A percentile compares a stretch with the other conserved stretches of the same genome.
phyloP scores from a whole-genome alignment of 1,140 invertebrate genomes.

The Vanessa tameamea region DNA sequence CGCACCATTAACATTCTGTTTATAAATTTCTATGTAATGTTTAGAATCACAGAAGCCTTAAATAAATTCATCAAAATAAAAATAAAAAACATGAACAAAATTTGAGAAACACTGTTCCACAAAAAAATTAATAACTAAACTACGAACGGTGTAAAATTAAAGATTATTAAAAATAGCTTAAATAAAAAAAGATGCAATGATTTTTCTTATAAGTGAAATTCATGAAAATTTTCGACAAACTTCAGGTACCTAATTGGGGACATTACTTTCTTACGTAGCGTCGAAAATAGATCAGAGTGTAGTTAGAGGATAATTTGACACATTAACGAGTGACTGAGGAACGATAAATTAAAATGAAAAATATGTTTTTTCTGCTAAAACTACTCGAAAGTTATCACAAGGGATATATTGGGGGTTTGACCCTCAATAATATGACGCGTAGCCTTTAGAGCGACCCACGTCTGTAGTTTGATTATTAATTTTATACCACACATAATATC shows the following conservation, averaged over 20 bases:
- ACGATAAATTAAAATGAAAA: slow-evolving; percentile 20
- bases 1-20: slow-evolving; percentile 50
- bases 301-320: slow-evolving; percentile 48
- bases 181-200: slow-evolving; percentile 49
- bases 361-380: slow-evolving; percentile 31
- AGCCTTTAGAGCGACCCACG: slow-evolving; percentile 4
- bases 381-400: slow-evolving; percentile 63
- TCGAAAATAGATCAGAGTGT: slow-evolving; percentile 26
- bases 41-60: slow-evolving; percentile 68
- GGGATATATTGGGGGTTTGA: slow-evolving; percentile 56
- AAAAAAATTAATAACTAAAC: slow-evolving; percentile 55
- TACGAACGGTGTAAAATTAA: slow-evolving; percentile 48
- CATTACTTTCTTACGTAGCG: slow-evolving; percentile 31
- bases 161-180: slow-evolving; percentile 53
- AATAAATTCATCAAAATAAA: slow-evolving; percentile 50
- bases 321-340: slow-evolving; percentile 44
- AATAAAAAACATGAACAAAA: slow-evolving; percentile 57
- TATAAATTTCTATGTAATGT: slow-evolving; percentile 35
- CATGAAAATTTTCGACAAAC: slow-evolving; percentile 60
- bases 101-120: slow-evolving; percentile 79
- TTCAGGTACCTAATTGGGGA: slow-evolving; percentile 76
- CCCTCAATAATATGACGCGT: slow-evolving; percentile 33
- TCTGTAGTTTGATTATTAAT: slow-evolving; percentile 1
- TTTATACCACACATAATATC: slow-evolving; percentile 28
- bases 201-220: slow-evolving; percentile 41